Conservation (phyloP, 2,797 vertebrate species). For the Mormyrus proboscirostris region DNA sequence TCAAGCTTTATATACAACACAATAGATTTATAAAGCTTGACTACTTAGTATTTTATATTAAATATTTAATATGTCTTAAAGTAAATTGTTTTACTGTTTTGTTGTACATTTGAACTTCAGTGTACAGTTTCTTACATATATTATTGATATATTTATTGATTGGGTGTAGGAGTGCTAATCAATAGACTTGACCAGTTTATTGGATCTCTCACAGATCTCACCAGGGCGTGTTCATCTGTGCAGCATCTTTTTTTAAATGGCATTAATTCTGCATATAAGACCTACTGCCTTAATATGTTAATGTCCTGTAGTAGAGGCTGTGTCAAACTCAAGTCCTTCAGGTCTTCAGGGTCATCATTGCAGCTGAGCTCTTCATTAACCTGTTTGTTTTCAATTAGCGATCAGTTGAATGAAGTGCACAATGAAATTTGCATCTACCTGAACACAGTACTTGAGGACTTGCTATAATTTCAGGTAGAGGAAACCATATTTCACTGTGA, state of each 20-base stretch:
- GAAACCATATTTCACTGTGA: neutral
- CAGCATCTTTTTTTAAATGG: neutral
- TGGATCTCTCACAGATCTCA: neutral
- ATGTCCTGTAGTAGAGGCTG: neutral
- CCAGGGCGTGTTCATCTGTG: neutral
- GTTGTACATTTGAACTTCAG: neutral
- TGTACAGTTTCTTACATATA: constrained; percentile 2
- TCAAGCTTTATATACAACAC: neutral
- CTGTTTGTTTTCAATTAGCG: neutral
- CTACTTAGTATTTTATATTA: constrained; percentile 8
- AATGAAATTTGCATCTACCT: neutral
- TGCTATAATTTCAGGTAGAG: neutral
- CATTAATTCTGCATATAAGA: neutral
- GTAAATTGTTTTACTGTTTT: neutral
- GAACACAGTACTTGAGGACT: neutral
- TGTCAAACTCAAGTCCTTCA: neutral
- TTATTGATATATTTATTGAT: neutral
- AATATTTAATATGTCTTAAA: constrained; percentile 7
- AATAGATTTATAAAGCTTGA: neutral
- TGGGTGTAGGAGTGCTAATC: neutral
- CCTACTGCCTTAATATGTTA: neutral
- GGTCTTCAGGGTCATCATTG: neutral
- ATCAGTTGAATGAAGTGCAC: neutral
- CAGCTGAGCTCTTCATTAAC: neutral
- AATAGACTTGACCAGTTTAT: neutral